These are phyloP conservation scores for Junco hyemalis DNA, from an alignment of 2,113 vertebrate genomes.

Conservation along the genomic window DNA sequence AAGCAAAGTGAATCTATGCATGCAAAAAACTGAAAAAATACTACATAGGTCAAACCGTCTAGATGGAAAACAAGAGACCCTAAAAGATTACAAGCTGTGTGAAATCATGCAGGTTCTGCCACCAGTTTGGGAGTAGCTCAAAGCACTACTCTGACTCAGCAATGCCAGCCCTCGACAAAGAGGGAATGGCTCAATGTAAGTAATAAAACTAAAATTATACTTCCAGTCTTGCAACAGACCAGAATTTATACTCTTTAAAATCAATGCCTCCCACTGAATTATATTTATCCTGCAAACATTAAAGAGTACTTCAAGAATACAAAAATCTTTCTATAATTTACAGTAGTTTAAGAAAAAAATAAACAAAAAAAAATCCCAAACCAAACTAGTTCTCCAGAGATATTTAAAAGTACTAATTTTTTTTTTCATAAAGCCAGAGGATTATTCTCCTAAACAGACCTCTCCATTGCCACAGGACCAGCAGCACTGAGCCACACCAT, in stretches of 20 bases:
- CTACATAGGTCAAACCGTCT: not conserved
- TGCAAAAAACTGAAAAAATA: not conserved
- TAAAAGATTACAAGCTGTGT: not conserved
- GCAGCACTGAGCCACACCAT: fast-evolving
- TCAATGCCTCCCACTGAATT: not conserved
- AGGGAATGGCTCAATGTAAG: not conserved
- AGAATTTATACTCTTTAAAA: not conserved
- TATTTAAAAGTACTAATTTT: not conserved
- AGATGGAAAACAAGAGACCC: not conserved
- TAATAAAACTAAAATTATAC: not conserved
- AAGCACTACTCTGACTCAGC: not conserved
- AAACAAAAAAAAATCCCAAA: not conserved
- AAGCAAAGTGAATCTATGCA: not conserved
- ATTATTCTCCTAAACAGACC: not conserved
- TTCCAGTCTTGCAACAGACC: not conserved
- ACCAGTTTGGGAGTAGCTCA: not conserved
- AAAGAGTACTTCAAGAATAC: not conserved
- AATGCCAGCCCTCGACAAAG: not conserved
- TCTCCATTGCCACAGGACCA: not conserved
- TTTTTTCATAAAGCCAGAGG: not conserved
- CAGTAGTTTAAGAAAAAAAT: not conserved
- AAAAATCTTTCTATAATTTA: not conserved
- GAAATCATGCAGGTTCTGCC: not conserved
- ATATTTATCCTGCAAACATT: not conserved
- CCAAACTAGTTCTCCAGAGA: not conserved